Conservation (phyloP, 2,113 vertebrate genomes). For the Bambusicola thoracicus region DNA sequence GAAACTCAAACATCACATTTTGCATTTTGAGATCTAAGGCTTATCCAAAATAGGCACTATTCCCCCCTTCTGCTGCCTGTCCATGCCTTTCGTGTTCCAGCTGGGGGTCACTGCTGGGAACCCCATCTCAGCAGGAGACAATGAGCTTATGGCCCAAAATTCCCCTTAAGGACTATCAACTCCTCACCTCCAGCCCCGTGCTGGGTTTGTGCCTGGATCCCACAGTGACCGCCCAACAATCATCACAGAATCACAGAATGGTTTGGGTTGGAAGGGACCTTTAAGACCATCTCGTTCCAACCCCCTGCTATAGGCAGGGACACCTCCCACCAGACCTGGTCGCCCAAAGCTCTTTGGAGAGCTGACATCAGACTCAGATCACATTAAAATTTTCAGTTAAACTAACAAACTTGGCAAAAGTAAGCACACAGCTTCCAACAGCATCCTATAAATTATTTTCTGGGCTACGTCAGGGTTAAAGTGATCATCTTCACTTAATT, state of each 20-base stretch:
- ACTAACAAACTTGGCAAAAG: background rate
- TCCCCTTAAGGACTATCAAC: background rate
- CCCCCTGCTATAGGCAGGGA: too few relatives aligned
- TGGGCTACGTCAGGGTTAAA: background rate
- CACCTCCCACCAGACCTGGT: too few relatives aligned
- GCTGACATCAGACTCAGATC: background rate
- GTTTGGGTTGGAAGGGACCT: too few relatives aligned
- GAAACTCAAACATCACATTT: background rate
- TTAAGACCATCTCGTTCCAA: too few relatives aligned
- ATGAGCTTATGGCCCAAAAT: background rate
- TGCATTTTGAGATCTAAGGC: background rate
- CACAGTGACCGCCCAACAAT: too few relatives aligned
- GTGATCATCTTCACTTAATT: background rate
- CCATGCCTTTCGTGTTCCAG: rapidly evolving
- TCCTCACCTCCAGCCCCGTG: background rate
- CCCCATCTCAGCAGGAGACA: background rate
- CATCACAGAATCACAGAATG: background rate
- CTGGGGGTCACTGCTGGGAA: background rate
- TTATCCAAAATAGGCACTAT: rapidly evolving
- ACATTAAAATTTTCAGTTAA: background rate
- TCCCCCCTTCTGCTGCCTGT: background rate
- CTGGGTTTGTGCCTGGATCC: background rate
- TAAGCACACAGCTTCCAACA: background rate
- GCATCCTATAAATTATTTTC: background rate
- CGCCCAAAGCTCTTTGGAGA: background rate